These are phyloP conservation scores for Drosophila tropicalis DNA, from an alignment of 1,140 invertebrate species.

Conservation along the genomic window DNA sequence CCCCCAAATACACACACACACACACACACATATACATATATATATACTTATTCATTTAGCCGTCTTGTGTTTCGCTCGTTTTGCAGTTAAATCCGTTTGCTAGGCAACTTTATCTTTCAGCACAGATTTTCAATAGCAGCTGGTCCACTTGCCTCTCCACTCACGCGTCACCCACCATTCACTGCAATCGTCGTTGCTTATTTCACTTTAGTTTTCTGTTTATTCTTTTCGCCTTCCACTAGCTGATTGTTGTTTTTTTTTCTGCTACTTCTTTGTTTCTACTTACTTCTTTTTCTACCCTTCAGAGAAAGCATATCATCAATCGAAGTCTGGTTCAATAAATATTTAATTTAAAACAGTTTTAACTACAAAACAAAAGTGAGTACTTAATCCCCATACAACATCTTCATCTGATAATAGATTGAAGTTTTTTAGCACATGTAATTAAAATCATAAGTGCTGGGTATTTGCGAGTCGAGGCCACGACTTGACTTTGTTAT, in stretches of 20 bases:
- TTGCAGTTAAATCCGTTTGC: slow-evolving; percentile 69
- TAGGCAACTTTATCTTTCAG: slow-evolving; percentile 70
- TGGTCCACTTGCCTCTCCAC: slow-evolving; percentile 20
- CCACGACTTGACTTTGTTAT: slow-evolving; percentile 32
- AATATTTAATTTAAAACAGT: too few species aligned
- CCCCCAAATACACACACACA: slow-evolving; percentile 16
- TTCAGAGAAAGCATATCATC: neutral
- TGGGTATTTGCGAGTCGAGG: neutral
- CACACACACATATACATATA: neutral
- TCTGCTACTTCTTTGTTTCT: slow-evolving; percentile 17
- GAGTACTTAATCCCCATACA: too few species aligned
- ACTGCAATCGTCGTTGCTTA: slow-evolving; percentile 65
- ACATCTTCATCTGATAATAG: too few species aligned
- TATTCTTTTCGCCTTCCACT: slow-evolving; percentile 8
- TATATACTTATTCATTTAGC: slow-evolving; percentile 1
- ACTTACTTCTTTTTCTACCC: neutral
- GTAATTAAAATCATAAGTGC: neutral
- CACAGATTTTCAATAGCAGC: slow-evolving; percentile 75
- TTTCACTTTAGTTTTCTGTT: slow-evolving; percentile 46
- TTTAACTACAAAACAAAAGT: too few species aligned
- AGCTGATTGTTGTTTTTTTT: neutral
- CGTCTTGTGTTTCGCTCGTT: slow-evolving; percentile 38
- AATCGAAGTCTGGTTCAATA: too few species aligned
- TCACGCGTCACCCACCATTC: slow-evolving; percentile 40
- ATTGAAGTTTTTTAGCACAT: too few species aligned